These are phyloP conservation scores for Megathymus violae DNA, from an alignment of 1,140 invertebrate species.

Conservation along the genomic window DNA sequence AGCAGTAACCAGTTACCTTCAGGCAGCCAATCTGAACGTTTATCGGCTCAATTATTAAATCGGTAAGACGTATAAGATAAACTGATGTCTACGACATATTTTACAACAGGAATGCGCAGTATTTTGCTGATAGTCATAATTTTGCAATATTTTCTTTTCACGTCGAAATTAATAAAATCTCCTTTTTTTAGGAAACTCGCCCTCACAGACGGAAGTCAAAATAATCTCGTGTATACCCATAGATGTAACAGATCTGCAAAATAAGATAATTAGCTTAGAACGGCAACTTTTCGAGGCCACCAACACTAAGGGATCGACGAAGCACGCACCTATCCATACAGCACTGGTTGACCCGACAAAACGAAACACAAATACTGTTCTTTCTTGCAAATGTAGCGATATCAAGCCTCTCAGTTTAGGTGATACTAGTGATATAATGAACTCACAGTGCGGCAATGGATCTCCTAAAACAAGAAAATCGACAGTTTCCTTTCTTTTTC, in stretches of 20 bases:
- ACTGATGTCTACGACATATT: too few species aligned
- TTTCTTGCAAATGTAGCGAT: constrained; percentile 25
- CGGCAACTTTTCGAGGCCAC: constrained; percentile 55
- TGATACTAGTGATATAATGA: constrained; percentile 8
- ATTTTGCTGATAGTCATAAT: too few species aligned
- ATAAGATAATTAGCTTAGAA: constrained; percentile 66
- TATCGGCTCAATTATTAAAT: too few species aligned
- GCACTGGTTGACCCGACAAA: too few species aligned
- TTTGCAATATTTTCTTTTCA: too few species aligned
- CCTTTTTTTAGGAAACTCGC: constrained; percentile 62
- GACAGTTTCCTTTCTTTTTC: constrained; percentile 43
- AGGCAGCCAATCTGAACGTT: too few species aligned
- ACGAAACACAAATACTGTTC: constrained; percentile 17
- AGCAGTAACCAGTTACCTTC: too few species aligned
- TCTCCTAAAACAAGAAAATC: constrained; percentile 40
- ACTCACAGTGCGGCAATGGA: constrained; percentile 18
- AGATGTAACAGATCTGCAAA: constrained; percentile 73
- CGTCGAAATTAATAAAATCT: too few species aligned
- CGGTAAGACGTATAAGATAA: too few species aligned
- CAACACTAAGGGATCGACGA: constrained; percentile 8
- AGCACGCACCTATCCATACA: constrained; percentile 22
- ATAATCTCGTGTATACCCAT: constrained; percentile 78
- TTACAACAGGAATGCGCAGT: too few species aligned
- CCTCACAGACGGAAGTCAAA: constrained; percentile 77
- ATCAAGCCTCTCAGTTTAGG: constrained; percentile 4